A percentile compares a stretch with the other conserved stretches of the same genome.
phyloP scores from a whole-genome alignment of 2,113 vertebrate species.

The Zosterops japonicus region DNA sequence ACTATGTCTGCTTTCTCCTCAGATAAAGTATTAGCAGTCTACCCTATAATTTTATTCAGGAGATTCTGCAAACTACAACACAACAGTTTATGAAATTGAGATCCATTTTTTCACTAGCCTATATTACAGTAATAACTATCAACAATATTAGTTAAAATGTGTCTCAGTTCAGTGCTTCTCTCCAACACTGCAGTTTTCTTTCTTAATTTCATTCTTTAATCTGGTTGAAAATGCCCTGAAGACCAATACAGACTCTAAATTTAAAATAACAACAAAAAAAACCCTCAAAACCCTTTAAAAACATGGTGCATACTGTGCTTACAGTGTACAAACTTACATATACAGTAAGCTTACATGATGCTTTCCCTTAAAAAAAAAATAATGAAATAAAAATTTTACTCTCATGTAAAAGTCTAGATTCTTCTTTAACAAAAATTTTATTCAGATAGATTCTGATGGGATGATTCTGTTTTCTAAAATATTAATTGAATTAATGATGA shows the following conservation, averaged over 20 bases:
- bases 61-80: not conserved
- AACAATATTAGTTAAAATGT: slow-evolving; percentile 13
- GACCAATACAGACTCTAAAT: not conserved
- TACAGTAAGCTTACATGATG: not conserved
- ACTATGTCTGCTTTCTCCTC: not conserved
- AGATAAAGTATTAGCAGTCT: not conserved
- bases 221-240: slow-evolving; percentile 6
- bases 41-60: not conserved
- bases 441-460: not conserved
- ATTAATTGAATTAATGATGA: not conserved
- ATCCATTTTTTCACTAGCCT: not conserved
- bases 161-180: not conserved
- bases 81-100: not conserved
- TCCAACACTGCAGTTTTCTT: not conserved
- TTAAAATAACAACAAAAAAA: not conserved
- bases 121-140: slow-evolving; percentile 8
- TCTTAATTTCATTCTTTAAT: slow-evolving; percentile 14
- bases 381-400: not conserved
- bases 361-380: not conserved
- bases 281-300: not conserved
- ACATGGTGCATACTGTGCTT: not conserved
- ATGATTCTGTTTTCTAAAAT: not conserved
- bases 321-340: not conserved
- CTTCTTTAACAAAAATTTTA: not conserved
- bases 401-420: not conserved